Conservation (phyloP, 2,113 vertebrate genomes). For the Pardalotus punctatus region DNA sequence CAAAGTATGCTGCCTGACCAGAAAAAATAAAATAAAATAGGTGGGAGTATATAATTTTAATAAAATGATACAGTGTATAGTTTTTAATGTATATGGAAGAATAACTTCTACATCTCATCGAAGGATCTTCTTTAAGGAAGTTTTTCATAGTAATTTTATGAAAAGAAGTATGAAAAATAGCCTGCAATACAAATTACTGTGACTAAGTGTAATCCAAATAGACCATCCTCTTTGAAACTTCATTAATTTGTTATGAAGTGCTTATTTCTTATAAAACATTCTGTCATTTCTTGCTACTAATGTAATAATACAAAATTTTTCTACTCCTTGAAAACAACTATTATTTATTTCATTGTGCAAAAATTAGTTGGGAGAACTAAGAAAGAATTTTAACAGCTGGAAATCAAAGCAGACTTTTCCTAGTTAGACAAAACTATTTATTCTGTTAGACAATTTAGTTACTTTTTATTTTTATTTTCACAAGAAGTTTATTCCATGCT, state of each 20-base stretch:
- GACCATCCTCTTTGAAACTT: not conserved
- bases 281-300: not conserved
- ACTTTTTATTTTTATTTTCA: not conserved
- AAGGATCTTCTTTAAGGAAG: not conserved
- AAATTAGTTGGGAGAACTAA: not conserved
- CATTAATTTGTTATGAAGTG: not conserved
- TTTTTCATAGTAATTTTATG: not conserved
- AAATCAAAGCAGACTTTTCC: not conserved
- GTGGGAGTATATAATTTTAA: constrained; percentile 26
- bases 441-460: not conserved
- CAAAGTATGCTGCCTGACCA: constrained; percentile 50
- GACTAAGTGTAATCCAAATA: not conserved
- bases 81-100: not conserved
- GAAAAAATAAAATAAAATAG: constrained; percentile 47
- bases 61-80: not conserved
- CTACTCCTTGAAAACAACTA: not conserved
- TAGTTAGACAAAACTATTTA: not conserved
- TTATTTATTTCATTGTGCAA: not conserved
- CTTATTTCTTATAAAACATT: not conserved
- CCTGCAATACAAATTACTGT: not conserved
- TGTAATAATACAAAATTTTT: not conserved
- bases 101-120: not conserved
- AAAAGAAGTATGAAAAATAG: not conserved
- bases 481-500: not conserved
- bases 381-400: not conserved